A percentile compares a stretch with the other conserved stretches of the same genome.
Conservation (phyloP, 2,797 vertebrate species). For the Phalloptychus januarius region DNA sequence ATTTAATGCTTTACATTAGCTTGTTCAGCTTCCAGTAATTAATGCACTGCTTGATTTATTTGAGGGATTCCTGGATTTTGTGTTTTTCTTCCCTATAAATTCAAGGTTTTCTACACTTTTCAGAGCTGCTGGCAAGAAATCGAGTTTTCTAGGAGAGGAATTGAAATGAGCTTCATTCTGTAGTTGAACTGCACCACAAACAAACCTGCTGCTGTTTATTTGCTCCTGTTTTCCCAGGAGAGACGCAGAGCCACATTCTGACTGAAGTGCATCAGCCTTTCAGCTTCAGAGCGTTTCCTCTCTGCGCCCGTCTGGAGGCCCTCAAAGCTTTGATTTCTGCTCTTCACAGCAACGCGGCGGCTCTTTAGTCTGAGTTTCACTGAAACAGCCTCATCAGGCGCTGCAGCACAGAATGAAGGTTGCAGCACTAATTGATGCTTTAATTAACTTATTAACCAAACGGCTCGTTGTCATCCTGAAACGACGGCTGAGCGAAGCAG, state of each 20-base stretch:
- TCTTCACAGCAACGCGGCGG: constrained; percentile 10
- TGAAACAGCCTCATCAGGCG: constrained; percentile 28
- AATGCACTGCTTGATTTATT: background rate
- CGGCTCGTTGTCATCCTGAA: constrained; percentile 31
- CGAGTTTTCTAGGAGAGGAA: background rate
- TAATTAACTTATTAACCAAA: constrained; percentile 57
- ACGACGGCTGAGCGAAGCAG: constrained; percentile 17
- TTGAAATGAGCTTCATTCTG: background rate
- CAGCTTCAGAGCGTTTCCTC: background rate
- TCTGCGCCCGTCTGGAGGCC: constrained; percentile 3
- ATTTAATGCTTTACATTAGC: background rate
- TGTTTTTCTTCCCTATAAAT: background rate
- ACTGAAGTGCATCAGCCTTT: constrained; percentile 13
- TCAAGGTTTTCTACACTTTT: background rate
- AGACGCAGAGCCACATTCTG: constrained; percentile 15
- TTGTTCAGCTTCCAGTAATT: background rate
- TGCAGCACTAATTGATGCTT: constrained; percentile 59
- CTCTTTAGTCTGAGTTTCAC: constrained; percentile 22
- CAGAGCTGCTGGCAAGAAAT: background rate
- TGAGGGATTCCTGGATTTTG: background rate
- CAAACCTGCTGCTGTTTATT: background rate
- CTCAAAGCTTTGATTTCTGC: constrained; percentile 33
- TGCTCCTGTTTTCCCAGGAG: background rate
- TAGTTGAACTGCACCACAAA: background rate
- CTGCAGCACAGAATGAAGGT: constrained; percentile 50